These are phyloP conservation scores for Amphipoea oculea DNA, from an alignment of 2,888 invertebrate species.

Conservation along the genomic window DNA sequence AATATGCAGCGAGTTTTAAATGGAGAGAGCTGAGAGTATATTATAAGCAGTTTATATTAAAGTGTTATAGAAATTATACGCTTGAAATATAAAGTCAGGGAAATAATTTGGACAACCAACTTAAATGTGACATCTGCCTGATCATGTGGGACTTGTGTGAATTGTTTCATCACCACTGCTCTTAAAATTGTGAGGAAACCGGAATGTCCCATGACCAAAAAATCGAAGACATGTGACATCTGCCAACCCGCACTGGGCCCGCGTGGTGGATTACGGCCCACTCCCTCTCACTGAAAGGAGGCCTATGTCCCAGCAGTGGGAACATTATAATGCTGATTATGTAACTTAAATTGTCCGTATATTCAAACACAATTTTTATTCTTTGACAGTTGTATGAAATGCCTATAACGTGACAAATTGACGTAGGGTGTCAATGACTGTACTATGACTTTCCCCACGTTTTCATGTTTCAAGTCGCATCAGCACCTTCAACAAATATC, in stretches of 20 bases:
- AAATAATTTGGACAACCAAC: not conserved
- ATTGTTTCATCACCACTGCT: too few relatives aligned
- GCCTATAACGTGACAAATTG: not conserved
- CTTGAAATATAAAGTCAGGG: not conserved
- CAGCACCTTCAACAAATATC: conserved; percentile 28
- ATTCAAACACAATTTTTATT: not conserved
- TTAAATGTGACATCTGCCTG: too few relatives aligned
- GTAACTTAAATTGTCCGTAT: not conserved
- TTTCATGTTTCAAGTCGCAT: conserved; percentile 13
- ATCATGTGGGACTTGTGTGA: too few relatives aligned
- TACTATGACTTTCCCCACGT: not conserved
- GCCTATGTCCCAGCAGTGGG: too few relatives aligned
- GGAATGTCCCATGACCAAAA: too few relatives aligned
- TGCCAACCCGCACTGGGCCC: too few relatives aligned
- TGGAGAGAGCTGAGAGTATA: not conserved
- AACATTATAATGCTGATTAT: too few relatives aligned
- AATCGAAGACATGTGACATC: too few relatives aligned
- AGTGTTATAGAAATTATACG: not conserved
- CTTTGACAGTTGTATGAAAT: not conserved
- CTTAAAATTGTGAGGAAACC: too few relatives aligned
- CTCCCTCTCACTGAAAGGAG: too few relatives aligned
- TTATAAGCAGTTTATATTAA: not conserved
- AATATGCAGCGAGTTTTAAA: not conserved
- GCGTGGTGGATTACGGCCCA: too few relatives aligned
- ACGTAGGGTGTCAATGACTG: not conserved